A percentile compares a stretch with the other conserved stretches of the same genome.
These are phyloP conservation scores for Actinemys pallida DNA, from an alignment of 2,113 vertebrate genomes.

Conservation along the genomic window DNA sequence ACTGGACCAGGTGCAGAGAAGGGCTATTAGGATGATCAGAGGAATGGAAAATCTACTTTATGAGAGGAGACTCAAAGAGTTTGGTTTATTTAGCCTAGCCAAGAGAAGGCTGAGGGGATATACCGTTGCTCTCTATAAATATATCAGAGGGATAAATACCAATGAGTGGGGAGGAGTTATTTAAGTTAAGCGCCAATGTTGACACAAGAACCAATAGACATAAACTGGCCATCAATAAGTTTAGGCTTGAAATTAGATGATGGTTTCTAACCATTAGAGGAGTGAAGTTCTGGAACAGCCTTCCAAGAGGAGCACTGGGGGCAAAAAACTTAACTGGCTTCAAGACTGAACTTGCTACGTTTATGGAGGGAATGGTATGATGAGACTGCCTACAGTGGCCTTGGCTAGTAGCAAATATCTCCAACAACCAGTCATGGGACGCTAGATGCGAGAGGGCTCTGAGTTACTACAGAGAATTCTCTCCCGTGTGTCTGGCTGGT, in stretches of 20 bases:
- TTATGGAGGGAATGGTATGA: background rate
- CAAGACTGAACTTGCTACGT: background rate
- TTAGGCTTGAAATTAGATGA: background rate
- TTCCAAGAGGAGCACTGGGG: background rate
- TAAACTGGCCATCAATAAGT: background rate
- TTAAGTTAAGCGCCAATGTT: background rate
- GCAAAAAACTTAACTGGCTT: background rate
- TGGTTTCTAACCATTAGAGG: too few species aligned
- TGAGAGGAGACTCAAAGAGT: too few species aligned
- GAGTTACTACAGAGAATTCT: background rate
- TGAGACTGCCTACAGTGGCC: background rate
- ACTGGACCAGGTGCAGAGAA: too few species aligned
- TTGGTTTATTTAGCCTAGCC: too few species aligned
- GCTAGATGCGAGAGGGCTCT: background rate
- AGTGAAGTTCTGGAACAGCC: background rate
- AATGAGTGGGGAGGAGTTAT: background rate
- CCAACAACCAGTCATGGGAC: background rate
- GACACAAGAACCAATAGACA: background rate
- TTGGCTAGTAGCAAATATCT: background rate
- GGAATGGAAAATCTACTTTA: too few species aligned
- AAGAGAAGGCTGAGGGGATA: too few species aligned
- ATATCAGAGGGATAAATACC: background rate
- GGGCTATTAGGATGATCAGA: too few species aligned
- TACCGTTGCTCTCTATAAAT: too few species aligned
- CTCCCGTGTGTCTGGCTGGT: background rate